Conservation (phyloP, 1,140 invertebrate species). For the Solenopsis fugax region DNA sequence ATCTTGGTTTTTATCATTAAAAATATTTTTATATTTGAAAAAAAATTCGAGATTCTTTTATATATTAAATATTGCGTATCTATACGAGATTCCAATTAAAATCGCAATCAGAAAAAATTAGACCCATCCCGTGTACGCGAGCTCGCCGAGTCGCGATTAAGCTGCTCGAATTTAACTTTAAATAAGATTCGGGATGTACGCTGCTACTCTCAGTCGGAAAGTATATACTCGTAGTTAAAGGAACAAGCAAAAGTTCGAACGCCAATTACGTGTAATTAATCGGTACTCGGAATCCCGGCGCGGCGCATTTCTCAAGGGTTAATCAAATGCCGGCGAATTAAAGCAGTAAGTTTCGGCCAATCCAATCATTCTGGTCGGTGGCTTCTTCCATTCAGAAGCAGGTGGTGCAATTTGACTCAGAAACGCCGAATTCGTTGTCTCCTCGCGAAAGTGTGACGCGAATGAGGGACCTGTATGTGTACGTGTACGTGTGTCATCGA, state of each 20-base stretch:
- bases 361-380: conserved; percentile 54
- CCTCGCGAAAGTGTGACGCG: conserved; percentile 38
- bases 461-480: neutral
- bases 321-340: conserved; percentile 55
- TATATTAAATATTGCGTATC: neutral
- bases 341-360: conserved; percentile 48
- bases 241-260: conserved; percentile 39
- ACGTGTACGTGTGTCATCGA: conserved; percentile 66
- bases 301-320: conserved; percentile 12
- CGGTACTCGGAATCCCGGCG: neutral
- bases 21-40: neutral
- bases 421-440: conserved; percentile 46
- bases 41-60: neutral
- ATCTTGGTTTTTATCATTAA: neutral
- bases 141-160: neutral
- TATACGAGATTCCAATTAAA: neutral
- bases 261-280: conserved; percentile 58
- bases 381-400: conserved; percentile 50
- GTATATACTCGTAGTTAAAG: conserved; percentile 28
- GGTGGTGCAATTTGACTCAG: conserved; percentile 56
- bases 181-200: conserved; percentile 13
- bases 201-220: conserved; percentile 5
- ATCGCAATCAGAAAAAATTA: neutral
- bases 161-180: conserved; percentile 15
- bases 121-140: neutral